Evolutionary conservation across 2,797 vertebrate genomes (phyloP), one percentile per base, ranked within the genome.

Genomic region (Adrianichthys oophorus): DNA sequence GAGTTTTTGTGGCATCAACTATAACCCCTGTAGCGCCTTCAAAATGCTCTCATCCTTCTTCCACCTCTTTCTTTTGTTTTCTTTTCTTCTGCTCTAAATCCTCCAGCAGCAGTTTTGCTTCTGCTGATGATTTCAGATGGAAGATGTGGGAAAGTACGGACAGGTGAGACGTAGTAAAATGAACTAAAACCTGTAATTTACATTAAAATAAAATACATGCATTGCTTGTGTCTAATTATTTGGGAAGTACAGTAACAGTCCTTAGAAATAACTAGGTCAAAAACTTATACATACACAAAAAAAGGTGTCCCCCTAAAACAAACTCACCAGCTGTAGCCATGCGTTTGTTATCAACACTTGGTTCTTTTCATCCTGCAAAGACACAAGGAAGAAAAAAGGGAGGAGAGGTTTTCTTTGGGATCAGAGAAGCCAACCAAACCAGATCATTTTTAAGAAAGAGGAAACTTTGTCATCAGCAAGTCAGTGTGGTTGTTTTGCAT

Each of bases 271-370:
- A 65, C 10, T 16, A 13, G 50, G 43, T 43, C 21, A 55, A 64
- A 68, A 54, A 65, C 44, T 56, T 42, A 52, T 47, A 59, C 65
- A 52, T 56, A 32, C 17, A 37, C 17, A 13, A 37, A 56, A 18
- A 48, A n/a, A 59, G 26, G n/a, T 52, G 15, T 7, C 16, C 18
- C 26, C 45, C 5, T 57, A 12, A 49, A 56, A 40, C 1, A 29
- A 37, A 92, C 95, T 94, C 82, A 97, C 95, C 92, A 97, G 87
- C 68, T 96, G 94, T 68, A 96, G 86, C 95, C 95, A 96, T 12
- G 94, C 93, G 29, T 97, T 96, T 68, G 95, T 95, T 82, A 96
- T 93, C 70, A 97, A 78, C 53, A 97, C 93, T 71, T 97, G 95
- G 84, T 96, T 97, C 90, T 96, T 97, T 74, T 96, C 95, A 57